phyloP scores from a whole-genome alignment of 2,113 vertebrate genomes.

The rabbit (Oryctolagus cuniculus) region DNA sequence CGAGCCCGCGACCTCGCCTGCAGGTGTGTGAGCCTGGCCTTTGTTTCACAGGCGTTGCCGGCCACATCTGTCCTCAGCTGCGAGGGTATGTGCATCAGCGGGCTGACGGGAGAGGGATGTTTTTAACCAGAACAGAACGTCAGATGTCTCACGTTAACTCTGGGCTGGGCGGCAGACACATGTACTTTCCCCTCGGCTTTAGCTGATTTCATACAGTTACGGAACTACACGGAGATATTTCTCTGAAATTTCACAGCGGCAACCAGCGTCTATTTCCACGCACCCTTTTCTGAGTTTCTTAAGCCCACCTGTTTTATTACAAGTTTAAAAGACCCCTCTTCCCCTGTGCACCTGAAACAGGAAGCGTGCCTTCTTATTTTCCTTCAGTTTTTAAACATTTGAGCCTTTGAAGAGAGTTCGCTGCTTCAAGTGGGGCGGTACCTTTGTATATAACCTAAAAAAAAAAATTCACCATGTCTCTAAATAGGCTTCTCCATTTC shows the following conservation, averaged over 20 bases:
- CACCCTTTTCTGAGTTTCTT: slow-evolving; percentile 57
- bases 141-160: slow-evolving; percentile 37
- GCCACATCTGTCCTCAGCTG: slow-evolving; percentile 85
- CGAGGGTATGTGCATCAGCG: slow-evolving; percentile 57
- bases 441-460: slow-evolving; percentile 27
- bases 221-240: slow-evolving; percentile 72
- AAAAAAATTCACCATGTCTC: slow-evolving; percentile 22
- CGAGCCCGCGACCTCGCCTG: slow-evolving; percentile 65
- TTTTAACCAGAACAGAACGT: slow-evolving; percentile 79
- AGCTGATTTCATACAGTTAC: slow-evolving; percentile 65
- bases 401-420: slow-evolving; percentile 56
- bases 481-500: not conserved
- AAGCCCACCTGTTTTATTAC: slow-evolving; percentile 62
- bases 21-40: slow-evolving; percentile 84
- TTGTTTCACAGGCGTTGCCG: slow-evolving; percentile 66
- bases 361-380: slow-evolving; percentile 69
- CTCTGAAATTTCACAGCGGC: slow-evolving; percentile 63
- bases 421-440: not conserved
- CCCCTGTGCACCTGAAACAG: slow-evolving; percentile 60
- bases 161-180: slow-evolving; percentile 49
- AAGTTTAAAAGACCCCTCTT: slow-evolving; percentile 61
- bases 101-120: slow-evolving; percentile 68
- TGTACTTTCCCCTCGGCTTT: slow-evolving; percentile 67
- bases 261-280: slow-evolving; percentile 38
- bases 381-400: slow-evolving; percentile 62